phyloP scores from a whole-genome alignment of 2,888 invertebrate species.

The Pyrrhosoma nymphula region DNA sequence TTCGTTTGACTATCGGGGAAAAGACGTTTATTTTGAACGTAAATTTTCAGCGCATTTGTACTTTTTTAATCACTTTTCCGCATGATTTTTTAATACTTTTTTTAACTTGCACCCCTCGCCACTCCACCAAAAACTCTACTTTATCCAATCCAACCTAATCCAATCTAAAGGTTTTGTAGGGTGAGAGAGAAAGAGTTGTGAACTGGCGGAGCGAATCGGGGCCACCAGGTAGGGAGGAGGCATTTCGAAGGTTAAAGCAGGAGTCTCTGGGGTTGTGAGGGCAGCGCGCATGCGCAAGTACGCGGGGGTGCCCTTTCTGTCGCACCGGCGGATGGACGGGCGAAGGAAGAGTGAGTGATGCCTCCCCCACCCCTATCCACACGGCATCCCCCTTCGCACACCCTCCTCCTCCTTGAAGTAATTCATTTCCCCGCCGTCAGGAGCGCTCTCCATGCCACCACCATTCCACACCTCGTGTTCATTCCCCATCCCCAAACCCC shows the following conservation, averaged over 20 bases:
- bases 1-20: too few species aligned
- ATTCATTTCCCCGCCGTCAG: conserved; percentile 31
- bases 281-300: neutral
- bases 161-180: neutral
- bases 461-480: neutral
- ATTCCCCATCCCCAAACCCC: neutral
- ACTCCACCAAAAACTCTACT: too few species aligned
- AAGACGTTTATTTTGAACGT: too few species aligned
- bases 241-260: conserved; percentile 53
- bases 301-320: neutral
- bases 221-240: conserved; percentile 54
- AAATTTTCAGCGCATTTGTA: too few species aligned
- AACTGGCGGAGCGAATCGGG: conserved; percentile 12
- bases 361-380: neutral
- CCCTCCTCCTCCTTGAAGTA: neutral
- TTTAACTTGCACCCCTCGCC: too few species aligned
- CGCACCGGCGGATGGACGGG: neutral
- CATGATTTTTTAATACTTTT: too few species aligned
- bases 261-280: neutral
- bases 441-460: conserved; percentile 8
- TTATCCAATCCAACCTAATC: neutral
- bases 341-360: neutral
- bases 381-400: neutral
- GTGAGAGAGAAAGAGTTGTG: neutral
- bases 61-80: too few species aligned